Conservation (phyloP, 2,888 invertebrate genomes). For the Melikaiella ostensackeni region DNA sequence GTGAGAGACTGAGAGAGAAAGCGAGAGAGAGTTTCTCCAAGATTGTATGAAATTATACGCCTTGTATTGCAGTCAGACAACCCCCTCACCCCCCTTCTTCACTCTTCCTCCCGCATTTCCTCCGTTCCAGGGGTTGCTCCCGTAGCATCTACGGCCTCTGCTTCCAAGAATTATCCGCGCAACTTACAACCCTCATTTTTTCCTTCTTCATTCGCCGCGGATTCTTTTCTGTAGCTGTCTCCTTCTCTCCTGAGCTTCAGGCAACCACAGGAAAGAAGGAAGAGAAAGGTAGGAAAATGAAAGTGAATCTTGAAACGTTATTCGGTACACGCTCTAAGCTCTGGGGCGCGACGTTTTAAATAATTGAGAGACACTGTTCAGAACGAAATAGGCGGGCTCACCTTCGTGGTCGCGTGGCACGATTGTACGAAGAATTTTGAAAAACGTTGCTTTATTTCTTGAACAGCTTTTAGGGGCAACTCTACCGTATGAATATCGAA, state of each 20-base stretch:
- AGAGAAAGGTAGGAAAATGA: slow-evolving; percentile 59
- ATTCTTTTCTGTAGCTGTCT: slow-evolving; percentile 49
- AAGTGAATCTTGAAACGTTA: slow-evolving; percentile 70
- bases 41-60: slow-evolving; percentile 71
- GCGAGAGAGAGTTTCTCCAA: slow-evolving; percentile 61
- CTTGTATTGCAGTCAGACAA: slow-evolving; percentile 65
- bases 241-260: slow-evolving; percentile 40
- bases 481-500: not conserved
- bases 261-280: slow-evolving; percentile 21
- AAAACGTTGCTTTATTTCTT: slow-evolving; percentile 5
- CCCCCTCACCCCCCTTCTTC: slow-evolving; percentile 47
- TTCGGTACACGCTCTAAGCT: slow-evolving; percentile 60
- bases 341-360: slow-evolving; percentile 68
- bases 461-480: not conserved
- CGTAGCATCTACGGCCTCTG: slow-evolving; percentile 52
- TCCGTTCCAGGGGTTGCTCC: slow-evolving; percentile 56
- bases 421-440: slow-evolving; percentile 39
- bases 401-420: slow-evolving; percentile 52
- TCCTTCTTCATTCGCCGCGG: slow-evolving; percentile 56
- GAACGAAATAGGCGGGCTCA: slow-evolving; percentile 33
- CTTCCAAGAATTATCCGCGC: slow-evolving; percentile 66
- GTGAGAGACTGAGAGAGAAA: slow-evolving; percentile 44
- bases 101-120: slow-evolving; percentile 47
- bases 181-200: slow-evolving; percentile 67
- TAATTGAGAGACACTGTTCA: slow-evolving; percentile 63